A percentile compares a stretch with the other conserved stretches of the same genome.
phyloP scores from a whole-genome alignment of 2,797 vertebrate genomes.

The Pseudocheirus occidentalis region DNA sequence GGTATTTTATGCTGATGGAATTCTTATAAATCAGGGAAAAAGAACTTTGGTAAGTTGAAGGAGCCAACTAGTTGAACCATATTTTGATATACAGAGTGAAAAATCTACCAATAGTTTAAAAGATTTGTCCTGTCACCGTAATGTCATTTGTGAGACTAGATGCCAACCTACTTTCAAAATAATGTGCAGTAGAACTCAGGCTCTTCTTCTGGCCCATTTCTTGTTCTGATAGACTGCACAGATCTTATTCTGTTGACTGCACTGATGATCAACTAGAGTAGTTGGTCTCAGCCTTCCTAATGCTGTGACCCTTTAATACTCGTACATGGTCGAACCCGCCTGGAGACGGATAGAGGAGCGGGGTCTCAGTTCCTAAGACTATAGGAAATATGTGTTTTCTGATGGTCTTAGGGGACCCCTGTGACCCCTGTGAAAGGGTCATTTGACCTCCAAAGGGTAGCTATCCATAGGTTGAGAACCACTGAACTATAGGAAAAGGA shows the following conservation, averaged over 20 bases:
- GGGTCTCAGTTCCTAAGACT: too few relatives aligned
- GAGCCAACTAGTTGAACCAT: background rate
- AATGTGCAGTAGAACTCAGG: background rate
- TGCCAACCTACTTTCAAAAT: background rate
- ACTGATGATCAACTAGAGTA: background rate
- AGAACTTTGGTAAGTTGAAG: constrained; percentile 22
- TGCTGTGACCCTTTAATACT: too few relatives aligned
- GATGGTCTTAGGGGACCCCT: too few relatives aligned
- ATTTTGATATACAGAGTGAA: constrained; percentile 21
- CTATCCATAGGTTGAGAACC: too few relatives aligned
- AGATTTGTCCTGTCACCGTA: constrained; percentile 33
- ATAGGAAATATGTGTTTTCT: too few relatives aligned
- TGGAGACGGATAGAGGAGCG: too few relatives aligned
- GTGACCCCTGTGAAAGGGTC: too few relatives aligned
- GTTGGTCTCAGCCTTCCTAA: too few relatives aligned
- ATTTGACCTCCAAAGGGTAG: too few relatives aligned
- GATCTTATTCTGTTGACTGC: background rate
- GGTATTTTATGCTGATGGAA: background rate
- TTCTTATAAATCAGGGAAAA: background rate
- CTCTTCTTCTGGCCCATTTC: background rate
- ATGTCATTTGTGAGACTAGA: constrained; percentile 16
- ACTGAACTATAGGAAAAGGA: too few relatives aligned
- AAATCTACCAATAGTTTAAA: background rate
- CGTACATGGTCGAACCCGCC: too few relatives aligned
- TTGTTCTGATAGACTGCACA: background rate